Conservation (phyloP, 2,113 vertebrate genomes). For the Tenrec ecaudatus region DNA sequence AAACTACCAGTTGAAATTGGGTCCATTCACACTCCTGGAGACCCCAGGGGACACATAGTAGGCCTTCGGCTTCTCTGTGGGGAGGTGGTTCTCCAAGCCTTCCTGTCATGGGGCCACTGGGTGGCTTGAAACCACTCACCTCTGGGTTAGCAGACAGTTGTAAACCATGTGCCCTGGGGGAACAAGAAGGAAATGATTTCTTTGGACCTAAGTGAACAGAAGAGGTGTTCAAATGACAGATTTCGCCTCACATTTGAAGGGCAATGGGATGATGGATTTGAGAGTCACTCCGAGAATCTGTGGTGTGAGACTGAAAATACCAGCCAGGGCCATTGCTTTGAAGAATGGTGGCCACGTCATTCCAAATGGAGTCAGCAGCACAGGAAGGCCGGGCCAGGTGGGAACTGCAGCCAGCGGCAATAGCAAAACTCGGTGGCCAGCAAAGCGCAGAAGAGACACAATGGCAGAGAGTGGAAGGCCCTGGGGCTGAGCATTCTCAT, state of each 20-base stretch:
- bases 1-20: not conserved
- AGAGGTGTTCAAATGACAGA: not conserved
- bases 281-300: not conserved
- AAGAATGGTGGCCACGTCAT: not conserved
- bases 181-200: not conserved
- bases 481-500: accelerated
- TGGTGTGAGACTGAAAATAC: not conserved
- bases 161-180: not conserved
- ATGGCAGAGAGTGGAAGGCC: not conserved
- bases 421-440: not conserved
- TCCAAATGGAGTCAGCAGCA: accelerated
- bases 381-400: accelerated
- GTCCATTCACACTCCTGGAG: not conserved
- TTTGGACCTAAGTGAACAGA: not conserved
- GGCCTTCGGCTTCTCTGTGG: not conserved
- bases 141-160: not conserved
- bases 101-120: not conserved
- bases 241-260: conserved; percentile 47
- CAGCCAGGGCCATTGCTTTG: not conserved
- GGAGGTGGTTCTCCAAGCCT: not conserved
- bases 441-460: not conserved
- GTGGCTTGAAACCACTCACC: not conserved
- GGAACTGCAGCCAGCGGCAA: accelerated
- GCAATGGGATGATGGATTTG: not conserved
- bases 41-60: not conserved